Base-by-base conservation (phyloP, 2,888 invertebrate species). In the Brachyptera putata region DNA sequence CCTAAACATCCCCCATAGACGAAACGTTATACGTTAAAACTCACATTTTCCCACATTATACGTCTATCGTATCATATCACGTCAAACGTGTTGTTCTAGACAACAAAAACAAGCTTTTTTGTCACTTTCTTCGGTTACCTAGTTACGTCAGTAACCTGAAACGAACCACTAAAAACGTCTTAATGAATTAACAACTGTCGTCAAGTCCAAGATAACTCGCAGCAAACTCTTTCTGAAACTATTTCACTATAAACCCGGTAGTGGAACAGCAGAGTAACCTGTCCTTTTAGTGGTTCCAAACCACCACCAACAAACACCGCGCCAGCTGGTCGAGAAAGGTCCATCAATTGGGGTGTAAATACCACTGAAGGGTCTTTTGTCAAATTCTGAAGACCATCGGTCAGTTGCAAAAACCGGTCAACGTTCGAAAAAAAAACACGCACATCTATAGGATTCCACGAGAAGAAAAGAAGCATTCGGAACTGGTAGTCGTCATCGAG, bases 181-280 rank as follows among this genome's bases (percentile, higher is more conserved):
- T 53, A 53, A 53, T 53, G 53, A 53, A 53, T 53, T 30, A 36
- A 7, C 22, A 53, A 53, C 53, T 53, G 53, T 53, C 53, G 53
- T n/a, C 53, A 21, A 18, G 16, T 16, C 43, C 21, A 11, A 53
- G 21, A 34, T 11, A 30, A 7, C 22, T 53, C 46, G 22, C 18
- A 53, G 24, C 36, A 22, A 36, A 53, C 11, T 13, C 13, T 13
- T 2, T 36, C 18, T 53, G 18, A 36, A 53, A 53, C 14, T n/a
- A 16, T 30, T 30, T 11, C n/a, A n/a, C n/a, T n/a, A n/a, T n/a
- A n/a, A 30, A 5, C 30, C 11, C 30, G 30, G 11, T 30, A 11
- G 11, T 5, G 30, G 11, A 11, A 30, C 30, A 11, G 11, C 21
- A 4, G 2, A 18, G 21, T 18, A 43, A 43, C 43, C 43, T 18